Conservation (phyloP, 2,113 vertebrate genomes). For the Alaudala cheleensis region DNA sequence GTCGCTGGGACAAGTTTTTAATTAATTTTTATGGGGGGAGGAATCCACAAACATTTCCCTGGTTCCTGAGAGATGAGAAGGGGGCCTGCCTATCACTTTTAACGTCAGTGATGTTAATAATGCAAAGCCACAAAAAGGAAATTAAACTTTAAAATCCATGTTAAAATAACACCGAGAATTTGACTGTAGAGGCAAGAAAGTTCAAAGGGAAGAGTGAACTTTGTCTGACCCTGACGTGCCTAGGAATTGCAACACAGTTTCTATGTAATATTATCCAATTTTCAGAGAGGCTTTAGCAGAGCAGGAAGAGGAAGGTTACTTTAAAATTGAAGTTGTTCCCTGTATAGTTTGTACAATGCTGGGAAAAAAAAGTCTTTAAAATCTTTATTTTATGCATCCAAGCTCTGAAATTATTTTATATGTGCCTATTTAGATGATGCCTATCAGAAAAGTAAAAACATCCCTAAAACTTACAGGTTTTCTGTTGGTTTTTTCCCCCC, state of each 20-base stretch:
- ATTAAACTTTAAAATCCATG: constrained; percentile 58
- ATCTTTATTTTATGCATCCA: background rate
- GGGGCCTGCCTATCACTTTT: background rate
- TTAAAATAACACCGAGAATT: constrained; percentile 46
- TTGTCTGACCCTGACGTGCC: constrained; percentile 42
- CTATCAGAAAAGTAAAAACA: background rate
- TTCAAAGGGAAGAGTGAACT: constrained; percentile 67
- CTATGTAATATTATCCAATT: background rate
- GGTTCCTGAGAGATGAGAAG: constrained; percentile 29
- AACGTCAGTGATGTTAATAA: constrained; percentile 48
- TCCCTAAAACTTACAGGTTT: background rate
- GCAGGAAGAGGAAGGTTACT: constrained; percentile 23
- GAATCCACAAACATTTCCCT: background rate
- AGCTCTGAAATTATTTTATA: background rate
- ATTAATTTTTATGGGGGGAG: background rate
- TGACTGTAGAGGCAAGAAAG: constrained; percentile 5
- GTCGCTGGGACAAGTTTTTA: constrained; percentile 27
- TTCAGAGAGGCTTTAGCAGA: background rate
- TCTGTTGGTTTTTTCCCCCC: background rate
- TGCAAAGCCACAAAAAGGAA: constrained; percentile 61
- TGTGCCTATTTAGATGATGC: background rate
- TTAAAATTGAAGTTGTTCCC: background rate
- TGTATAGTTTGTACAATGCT: background rate
- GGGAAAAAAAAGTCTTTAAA: background rate
- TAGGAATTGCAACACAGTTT: constrained; percentile 29